A percentile compares a stretch with the other conserved stretches of the same genome.
These are phyloP conservation scores for Hedya salicella DNA, from an alignment of 2,888 invertebrate species.

Conservation along the genomic window DNA sequence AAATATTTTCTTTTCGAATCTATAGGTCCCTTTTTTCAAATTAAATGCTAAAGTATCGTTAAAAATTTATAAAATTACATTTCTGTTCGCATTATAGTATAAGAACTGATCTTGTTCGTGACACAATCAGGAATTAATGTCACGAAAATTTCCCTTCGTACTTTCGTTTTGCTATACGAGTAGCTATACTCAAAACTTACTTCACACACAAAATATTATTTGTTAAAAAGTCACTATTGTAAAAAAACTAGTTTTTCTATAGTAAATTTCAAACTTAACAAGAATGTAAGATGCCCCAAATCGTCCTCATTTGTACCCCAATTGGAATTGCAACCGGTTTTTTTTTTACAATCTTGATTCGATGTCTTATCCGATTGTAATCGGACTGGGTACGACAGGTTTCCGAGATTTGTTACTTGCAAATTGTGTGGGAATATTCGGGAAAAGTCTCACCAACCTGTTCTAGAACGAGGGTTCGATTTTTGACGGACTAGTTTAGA, in stretches of 20 bases:
- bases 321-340: conserved; percentile 52
- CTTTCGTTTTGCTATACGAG: too few relatives aligned
- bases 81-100: too few relatives aligned
- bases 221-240: conserved; percentile 22
- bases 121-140: background rate
- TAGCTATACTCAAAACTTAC: conserved; percentile 1
- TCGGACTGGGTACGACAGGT: conserved; percentile 62
- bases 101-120: too few relatives aligned
- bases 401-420: conserved; percentile 54
- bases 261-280: conserved; percentile 19
- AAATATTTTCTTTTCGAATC: too few relatives aligned
- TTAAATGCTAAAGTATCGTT: too few relatives aligned
- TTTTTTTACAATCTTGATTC: conserved; percentile 53
- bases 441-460: conserved; percentile 60
- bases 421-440: conserved; percentile 60
- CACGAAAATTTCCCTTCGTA: too few relatives aligned
- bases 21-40: too few relatives aligned
- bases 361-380: conserved; percentile 54
- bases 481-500: conserved; percentile 54
- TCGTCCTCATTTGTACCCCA: conserved; percentile 33
- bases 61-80: too few relatives aligned
- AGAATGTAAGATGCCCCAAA: conserved; percentile 29
- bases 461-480: conserved; percentile 54
- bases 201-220: conserved; percentile 9
- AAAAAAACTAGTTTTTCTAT: conserved; percentile 41